Base-by-base conservation (phyloP, 23 tunicate species). In the Trididemnum miniatum region DNA sequence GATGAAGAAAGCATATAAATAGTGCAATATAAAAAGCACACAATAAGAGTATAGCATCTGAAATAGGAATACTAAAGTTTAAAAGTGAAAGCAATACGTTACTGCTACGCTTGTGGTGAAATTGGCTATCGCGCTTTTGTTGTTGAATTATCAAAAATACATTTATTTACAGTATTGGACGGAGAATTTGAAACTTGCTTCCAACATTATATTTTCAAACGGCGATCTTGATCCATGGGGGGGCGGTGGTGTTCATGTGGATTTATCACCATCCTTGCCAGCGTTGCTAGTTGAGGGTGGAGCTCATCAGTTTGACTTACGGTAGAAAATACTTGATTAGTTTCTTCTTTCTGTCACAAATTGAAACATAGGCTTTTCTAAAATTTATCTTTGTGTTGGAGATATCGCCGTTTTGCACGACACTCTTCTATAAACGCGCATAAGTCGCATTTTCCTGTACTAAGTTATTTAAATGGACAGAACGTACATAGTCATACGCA, bases 211-310 rank as follows among this genome's bases (percentile, higher is more conserved):
- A 26, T 96, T 96, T 76, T 96, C 99, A 31, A 96, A 96, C 65
- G 99, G 99, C 51, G 99, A 96, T 72, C 39, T 96, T 0, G 99
- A 96, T 75, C 99, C 99, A 9, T 96, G 99, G 99, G 86, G 94
- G 0, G 76, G 80, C 51, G 99, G 99, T 24, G 99, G 99, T 26
- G 81, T 96, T 35, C 81, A 59, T 33, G 31, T 65, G 22, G 87
- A 91, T 65, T 85, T 91, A 36, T 39, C 85, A 0, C 85, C 89
- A n/a, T 81, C 86, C 0, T 76, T 96, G 15, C 39, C 59, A 37
- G 97, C 97, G 32, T 54, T 93, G 25, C 26, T 71, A 15, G 99
- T 96, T 59, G 35, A 44, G 20, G 97, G 91, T 4, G 99, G 99
- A 32, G 99, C 99, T 51, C 99, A 96, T 82, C 99, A 96, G 62